Conservation (phyloP, 2,797 vertebrate species). For the Otolemur crassicaudatus region DNA sequence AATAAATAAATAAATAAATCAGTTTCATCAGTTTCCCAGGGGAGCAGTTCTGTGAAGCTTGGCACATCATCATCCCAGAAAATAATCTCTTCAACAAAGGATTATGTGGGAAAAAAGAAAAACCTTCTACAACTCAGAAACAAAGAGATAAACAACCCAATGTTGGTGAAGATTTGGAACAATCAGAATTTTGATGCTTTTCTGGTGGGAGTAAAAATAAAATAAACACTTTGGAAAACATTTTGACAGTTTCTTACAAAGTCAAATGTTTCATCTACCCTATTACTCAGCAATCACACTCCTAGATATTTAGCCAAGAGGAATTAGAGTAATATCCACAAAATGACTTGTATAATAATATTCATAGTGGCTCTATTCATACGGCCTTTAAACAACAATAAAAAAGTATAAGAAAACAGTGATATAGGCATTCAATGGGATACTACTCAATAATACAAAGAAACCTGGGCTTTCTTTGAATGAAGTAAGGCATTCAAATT, state of each 20-base stretch:
- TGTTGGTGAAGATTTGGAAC: not conserved
- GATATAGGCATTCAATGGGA: not conserved
- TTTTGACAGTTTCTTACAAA: not conserved
- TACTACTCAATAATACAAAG: not conserved
- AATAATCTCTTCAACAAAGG: not conserved
- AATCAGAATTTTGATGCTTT: not conserved
- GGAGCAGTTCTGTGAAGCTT: not conserved
- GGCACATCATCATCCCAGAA: not conserved
- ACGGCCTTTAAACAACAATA: not conserved
- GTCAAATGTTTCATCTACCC: not conserved
- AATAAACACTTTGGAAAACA: not conserved
- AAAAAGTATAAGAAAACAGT: not conserved
- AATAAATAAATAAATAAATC: not conserved
- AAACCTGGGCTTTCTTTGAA: not conserved
- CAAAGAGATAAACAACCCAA: not conserved
- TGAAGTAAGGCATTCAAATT: not conserved
- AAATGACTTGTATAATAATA: not conserved
- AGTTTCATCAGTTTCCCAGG: not conserved
- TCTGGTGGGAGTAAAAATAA: not conserved
- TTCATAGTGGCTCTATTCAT: not conserved
- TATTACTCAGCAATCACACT: not conserved
- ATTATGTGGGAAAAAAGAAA: not conserved
- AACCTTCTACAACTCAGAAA: not conserved
- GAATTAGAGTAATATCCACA: not conserved
- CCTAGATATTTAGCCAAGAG: not conserved